Evolutionary conservation across 2,888 invertebrate species (phyloP), one percentile per base, ranked within the genome.

Genomic region (Axea sp.): DNA sequence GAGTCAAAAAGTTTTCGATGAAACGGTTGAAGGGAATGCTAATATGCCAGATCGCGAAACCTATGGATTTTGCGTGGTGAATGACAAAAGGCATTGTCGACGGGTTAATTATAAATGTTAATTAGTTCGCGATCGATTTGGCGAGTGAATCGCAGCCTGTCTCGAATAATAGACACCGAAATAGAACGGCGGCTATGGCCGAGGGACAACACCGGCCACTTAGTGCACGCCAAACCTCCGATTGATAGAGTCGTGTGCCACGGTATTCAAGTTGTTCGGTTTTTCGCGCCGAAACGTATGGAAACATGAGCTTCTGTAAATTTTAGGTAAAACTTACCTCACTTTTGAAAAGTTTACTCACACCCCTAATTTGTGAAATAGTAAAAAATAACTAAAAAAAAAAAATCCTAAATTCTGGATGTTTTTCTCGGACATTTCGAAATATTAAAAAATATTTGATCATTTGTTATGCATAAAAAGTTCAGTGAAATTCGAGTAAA

Each of bases 41-140:
- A 62, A 67, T 31, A 22, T 11, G 39, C 17, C 30, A 51, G 37
- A 30, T 59, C 64, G 59, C 43, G 31, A 47, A 68, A 57, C 24
- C 15, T 53, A 28, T 64, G 39, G 41, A 31, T 76, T 73, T 71
- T 45, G 35, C 53, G 59, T 65, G 35, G 57, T 37, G 76, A 75
- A 75, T 73, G 73, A 73, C 77, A 79, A 81, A 81, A 77, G 76
- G 72, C 55, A 43, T 35, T 55, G 69, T 39, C 59, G 59, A 64
- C 65, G 51, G 77, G 77, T 83, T 86, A 87, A 86, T 86, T 87
- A 86, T 87, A 87, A 87, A 86, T 86, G 85, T 84, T 86, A 87
- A 87, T 87, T 86, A 85, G 87, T 86, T 76, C 87, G 81, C 82
- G 87, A 87, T 87, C 86, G 86, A 87, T 85, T 87, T 86, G 87